Base-by-base conservation (phyloP, 2,888 invertebrate species). In the Sinopyrophorus schimmeli region DNA sequence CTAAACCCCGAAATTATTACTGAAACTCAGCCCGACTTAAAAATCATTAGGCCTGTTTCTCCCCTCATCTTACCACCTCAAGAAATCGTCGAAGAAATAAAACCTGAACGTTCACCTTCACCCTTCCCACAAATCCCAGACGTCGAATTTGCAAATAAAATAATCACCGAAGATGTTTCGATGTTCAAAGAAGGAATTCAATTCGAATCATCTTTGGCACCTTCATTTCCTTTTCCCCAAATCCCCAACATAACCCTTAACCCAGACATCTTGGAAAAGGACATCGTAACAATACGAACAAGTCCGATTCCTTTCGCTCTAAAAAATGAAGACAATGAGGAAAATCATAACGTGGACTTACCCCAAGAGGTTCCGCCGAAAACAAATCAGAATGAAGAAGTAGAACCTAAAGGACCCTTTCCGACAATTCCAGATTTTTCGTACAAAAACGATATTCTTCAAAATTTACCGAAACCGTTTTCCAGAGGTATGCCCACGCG, bases 211-310 rank as follows among this genome's bases (percentile, higher is more conserved):
- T 7, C 12, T 9, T 11, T 34, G 9, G 16, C 17, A n/a, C 42
- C 40, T 6, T 12, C 53, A 4, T 69, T 70, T 1, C 68, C 69
- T 7, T 72, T 71, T 57, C 71, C 71, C 5, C 53, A 30, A 7
- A 70, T 72, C 32, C 64, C 66, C 5, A 67, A 72, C 53, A 56
- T 71, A 18, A 62, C 53, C 4, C 39, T 64, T 32, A 65, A 67
- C 37, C 67, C 68, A 7, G 70, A 71, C 48, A 48, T 70, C 1
- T 44, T 70, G 2, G 69, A 70, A 48, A 52, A 61, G 40, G 70
- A 71, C 53, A 53, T 71, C 11, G 64, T 65, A 1, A 40, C 43
- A 2, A 48, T 70, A 5, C 55, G 69, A 44, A 65, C 60, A 1
- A 68, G 63, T 50, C 70, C 70, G 1, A 34, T 61, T 27, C 63